Evolutionary conservation across 2,113 vertebrate species (phyloP), one percentile per base, ranked within the genome.

Genomic region (Scomber japonicus): DNA sequence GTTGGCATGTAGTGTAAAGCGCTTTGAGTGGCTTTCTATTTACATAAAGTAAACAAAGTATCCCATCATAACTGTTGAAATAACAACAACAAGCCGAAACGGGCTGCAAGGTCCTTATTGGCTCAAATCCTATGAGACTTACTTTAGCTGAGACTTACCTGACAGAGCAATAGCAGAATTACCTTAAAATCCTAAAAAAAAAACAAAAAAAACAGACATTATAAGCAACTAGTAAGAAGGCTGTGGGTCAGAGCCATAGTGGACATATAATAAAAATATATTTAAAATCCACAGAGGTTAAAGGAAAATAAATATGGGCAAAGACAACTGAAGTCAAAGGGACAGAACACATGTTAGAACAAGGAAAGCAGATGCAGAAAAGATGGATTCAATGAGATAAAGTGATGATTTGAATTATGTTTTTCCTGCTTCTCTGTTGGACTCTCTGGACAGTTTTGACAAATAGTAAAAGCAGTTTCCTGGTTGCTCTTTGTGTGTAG

Each of bases 21-120:
- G 35, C 35, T 7, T 40, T 40, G 35, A 40, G 35, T 40, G 35
- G 35, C 35, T 9, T 7, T 40, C 35, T 9, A 40, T 40, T 40
- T 40, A 51, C 63, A 49, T 50, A 67, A 66, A 83, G 80, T 75
- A 67, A 85, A 88, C 79, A 86, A 35, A 44, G 63, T 30, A 45
- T 55, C 71, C 56, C 74, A 73, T 80, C 54, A 77, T 75, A 30
- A 15, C 64, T 70, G 55, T 54, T 80, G 62, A 27, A 79, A 74
- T 46, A 85, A 79, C 64, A 87, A 70, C 64, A 81, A 68, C 62
- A 75, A 71, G 55, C 31, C 50, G 15, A 49, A 56, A 45, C 5
- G 2, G 46, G 31, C 70, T 68, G 27, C 45, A 11, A 48, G 54
- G 21, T 35, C 11, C 31, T 65, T 1, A 5, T 19, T 62, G 35